These are phyloP conservation scores for Microcebus lehilahytsara DNA, from an alignment of 2,113 vertebrate species.

Conservation along the genomic window DNA sequence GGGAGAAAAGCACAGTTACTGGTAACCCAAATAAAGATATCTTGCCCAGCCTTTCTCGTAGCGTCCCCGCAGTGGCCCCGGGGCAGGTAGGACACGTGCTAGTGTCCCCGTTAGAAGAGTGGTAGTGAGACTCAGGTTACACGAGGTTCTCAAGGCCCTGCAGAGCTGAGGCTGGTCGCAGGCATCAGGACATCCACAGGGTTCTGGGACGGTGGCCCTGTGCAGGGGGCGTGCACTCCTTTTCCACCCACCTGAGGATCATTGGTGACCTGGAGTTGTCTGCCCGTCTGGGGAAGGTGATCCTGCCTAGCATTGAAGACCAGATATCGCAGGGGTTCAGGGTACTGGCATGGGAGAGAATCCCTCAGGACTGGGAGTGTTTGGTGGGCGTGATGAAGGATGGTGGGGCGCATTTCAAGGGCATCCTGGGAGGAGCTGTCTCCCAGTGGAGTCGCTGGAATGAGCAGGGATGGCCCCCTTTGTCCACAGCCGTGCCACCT, in stretches of 20 bases:
- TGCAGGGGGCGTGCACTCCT: neutral
- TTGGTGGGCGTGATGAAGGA: neutral
- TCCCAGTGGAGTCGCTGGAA: slow-evolving; percentile 57
- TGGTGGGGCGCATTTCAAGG: slow-evolving; percentile 50
- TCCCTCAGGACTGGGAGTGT: neutral
- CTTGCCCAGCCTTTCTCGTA: neutral
- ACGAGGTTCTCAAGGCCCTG: neutral
- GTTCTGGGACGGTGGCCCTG: neutral
- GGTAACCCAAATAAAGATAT: neutral
- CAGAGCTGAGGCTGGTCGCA: neutral
- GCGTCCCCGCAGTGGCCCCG: neutral
- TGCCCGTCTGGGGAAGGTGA: neutral
- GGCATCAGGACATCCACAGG: too few relatives aligned
- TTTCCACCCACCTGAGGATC: neutral
- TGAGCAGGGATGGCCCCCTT: slow-evolving; percentile 58
- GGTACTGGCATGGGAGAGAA: fast-evolving
- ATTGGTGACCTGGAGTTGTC: neutral
- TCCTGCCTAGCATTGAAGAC: neutral
- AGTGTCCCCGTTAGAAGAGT: neutral
- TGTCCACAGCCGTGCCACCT: neutral
- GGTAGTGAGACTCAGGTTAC: neutral
- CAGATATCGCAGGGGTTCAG: neutral
- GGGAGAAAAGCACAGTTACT: neutral
- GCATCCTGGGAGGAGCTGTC: slow-evolving; percentile 67
- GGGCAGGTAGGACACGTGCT: neutral